A percentile compares a stretch with the other conserved stretches of the same genome.
Conservation (phyloP, 2,113 vertebrate genomes). For the Amphilophus citrinellus region DNA sequence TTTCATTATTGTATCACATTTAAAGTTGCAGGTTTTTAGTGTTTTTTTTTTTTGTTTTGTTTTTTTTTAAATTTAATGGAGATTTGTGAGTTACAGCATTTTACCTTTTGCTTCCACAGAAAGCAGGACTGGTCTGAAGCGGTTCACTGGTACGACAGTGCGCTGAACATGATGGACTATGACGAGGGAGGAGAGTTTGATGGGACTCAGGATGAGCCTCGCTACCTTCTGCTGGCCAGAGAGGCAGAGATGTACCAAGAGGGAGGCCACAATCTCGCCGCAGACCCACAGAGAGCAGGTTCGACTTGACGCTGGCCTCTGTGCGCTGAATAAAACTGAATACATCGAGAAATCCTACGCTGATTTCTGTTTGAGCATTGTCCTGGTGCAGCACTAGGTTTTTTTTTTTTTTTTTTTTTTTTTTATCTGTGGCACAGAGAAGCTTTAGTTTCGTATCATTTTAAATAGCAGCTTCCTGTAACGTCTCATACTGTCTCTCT, state of each 20-base stretch:
- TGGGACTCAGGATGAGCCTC: conserved; percentile 91
- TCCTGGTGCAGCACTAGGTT: background rate
- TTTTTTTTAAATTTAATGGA: background rate
- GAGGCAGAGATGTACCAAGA: conserved; percentile 90
- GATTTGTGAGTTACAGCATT: background rate
- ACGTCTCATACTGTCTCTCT: background rate
- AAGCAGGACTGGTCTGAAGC: conserved; percentile 89
- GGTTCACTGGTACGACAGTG: conserved; percentile 87
- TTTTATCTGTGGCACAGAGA: background rate
- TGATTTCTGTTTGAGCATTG: background rate
- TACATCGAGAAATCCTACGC: background rate
- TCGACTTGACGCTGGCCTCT: fast-evolving
- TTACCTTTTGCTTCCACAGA: conserved; percentile 68
- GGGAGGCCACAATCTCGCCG: conserved; percentile 83
- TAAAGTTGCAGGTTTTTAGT: background rate
- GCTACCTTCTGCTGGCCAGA: conserved; percentile 89
- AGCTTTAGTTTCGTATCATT: background rate
- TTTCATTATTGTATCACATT: too few relatives aligned
- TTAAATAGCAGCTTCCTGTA: background rate
- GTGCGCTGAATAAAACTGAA: background rate
- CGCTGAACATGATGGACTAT: conserved; percentile 89
- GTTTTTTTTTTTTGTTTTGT: background rate
- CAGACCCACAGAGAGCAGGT: conserved; percentile 92
- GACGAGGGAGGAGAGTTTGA: conserved; percentile 97
- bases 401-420: too few relatives aligned